phyloP scores from a whole-genome alignment of 2,797 vertebrate species.

The Neosilurus hyrtlii region DNA sequence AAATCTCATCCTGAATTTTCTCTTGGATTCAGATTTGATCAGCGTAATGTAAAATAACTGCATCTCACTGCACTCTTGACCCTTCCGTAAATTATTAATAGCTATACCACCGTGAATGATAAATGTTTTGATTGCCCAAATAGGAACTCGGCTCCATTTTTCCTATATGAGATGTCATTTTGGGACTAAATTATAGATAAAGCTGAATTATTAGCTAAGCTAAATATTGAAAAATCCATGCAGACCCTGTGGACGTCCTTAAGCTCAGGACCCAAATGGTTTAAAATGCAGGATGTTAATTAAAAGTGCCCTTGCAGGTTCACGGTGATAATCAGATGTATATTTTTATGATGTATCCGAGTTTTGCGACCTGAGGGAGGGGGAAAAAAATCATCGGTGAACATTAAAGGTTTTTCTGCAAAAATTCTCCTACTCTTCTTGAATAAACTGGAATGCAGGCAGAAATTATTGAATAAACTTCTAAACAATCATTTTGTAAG shows the following conservation, averaged over 20 bases:
- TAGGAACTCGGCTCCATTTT: slow-evolving; percentile 19
- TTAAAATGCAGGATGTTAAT: slow-evolving; percentile 40
- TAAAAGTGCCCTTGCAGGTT: slow-evolving; percentile 31
- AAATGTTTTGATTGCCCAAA: slow-evolving; percentile 33
- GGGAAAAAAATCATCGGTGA: not conserved
- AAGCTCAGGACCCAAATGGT: slow-evolving; percentile 28
- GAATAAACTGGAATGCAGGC: not conserved
- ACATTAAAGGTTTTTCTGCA: slow-evolving; percentile 8
- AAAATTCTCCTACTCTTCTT: not conserved
- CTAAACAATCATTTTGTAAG: too few species aligned
- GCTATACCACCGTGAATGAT: slow-evolving; percentile 8
- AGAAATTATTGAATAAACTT: not conserved
- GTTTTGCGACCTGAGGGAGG: slow-evolving; percentile 20
- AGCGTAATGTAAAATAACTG: not conserved
- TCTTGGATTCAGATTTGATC: not conserved
- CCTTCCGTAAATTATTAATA: slow-evolving; percentile 18
- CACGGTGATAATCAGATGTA: slow-evolving; percentile 20
- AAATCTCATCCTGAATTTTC: not conserved
- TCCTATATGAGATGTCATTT: slow-evolving; percentile 22
- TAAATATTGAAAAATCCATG: slow-evolving; percentile 29
- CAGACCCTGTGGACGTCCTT: slow-evolving; percentile 29
- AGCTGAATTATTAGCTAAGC: slow-evolving; percentile 37
- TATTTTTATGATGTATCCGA: slow-evolving; percentile 21
- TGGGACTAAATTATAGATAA: slow-evolving; percentile 30
- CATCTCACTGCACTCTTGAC: slow-evolving; percentile 6